phyloP scores from a whole-genome alignment of 2,113 vertebrate genomes.

The Xenotilapia flavipinnis region DNA sequence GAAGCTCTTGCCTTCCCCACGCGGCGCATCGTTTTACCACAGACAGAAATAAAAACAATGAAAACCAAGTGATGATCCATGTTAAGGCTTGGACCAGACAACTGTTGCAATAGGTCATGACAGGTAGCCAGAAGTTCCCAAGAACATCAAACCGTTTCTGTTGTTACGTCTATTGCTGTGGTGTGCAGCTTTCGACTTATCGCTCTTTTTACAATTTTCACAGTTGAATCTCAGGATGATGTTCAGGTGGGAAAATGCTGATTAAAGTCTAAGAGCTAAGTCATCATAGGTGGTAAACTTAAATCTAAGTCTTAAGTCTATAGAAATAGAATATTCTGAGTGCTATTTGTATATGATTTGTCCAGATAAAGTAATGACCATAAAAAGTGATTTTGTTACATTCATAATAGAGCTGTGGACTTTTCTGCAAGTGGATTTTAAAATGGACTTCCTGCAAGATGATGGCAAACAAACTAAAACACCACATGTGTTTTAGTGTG shows the following conservation, averaged over 20 bases:
- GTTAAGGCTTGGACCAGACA: slow-evolving; percentile 31
- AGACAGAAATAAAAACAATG: slow-evolving; percentile 64
- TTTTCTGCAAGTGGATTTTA: neutral
- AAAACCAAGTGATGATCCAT: slow-evolving; percentile 45
- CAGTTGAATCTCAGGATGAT: neutral
- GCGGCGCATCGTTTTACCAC: slow-evolving; percentile 36
- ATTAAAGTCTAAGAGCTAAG: neutral
- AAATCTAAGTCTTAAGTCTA: neutral
- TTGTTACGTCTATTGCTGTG: neutral
- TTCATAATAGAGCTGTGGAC: neutral
- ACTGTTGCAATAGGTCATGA: slow-evolving; percentile 19
- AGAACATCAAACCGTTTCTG: neutral
- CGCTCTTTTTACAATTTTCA: neutral
- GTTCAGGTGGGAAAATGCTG: neutral
- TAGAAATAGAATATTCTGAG: neutral
- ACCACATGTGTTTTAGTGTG: neutral
- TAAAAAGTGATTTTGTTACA: neutral
- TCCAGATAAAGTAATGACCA: neutral
- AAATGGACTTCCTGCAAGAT: neutral
- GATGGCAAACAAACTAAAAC: neutral
- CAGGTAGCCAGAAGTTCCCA: slow-evolving; percentile 24
- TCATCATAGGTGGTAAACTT: neutral
- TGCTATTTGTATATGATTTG: neutral
- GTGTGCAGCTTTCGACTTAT: neutral
- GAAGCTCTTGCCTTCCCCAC: slow-evolving; percentile 29